A percentile compares a stretch with the other conserved stretches of the same genome.
These are phyloP conservation scores for Entomobrya multifasciata DNA, from an alignment of 2,888 invertebrate species.

Conservation along the genomic window DNA sequence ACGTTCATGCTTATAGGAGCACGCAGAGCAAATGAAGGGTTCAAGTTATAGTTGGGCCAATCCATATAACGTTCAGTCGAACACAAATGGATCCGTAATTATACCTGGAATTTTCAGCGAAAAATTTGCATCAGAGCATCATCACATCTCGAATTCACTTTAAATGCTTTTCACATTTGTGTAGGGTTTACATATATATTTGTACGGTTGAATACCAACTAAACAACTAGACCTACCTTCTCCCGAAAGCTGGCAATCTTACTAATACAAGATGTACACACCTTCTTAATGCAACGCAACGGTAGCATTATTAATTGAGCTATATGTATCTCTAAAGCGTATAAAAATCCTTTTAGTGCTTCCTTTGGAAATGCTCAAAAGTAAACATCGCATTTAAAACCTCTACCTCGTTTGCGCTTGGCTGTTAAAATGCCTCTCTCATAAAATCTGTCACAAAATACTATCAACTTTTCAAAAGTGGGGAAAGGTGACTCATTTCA, in stretches of 20 bases:
- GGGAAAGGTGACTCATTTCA: slow-evolving; percentile 32
- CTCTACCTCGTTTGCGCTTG: too few species aligned
- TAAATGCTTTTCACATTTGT: background rate
- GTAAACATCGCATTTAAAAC: too few species aligned
- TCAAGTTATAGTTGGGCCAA: slow-evolving; percentile 3
- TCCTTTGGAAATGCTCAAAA: background rate
- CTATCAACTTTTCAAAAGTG: slow-evolving; percentile 48
- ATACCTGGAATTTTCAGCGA: slow-evolving; percentile 3
- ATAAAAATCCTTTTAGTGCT: background rate
- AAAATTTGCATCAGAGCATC: slow-evolving; percentile 12
- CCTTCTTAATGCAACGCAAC: background rate
- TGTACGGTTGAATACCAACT: too few species aligned
- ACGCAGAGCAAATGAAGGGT: too few species aligned
- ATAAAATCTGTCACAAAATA: slow-evolving; percentile 63
- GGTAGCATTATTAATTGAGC: background rate
- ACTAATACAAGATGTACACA: background rate
- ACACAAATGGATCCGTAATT: background rate
- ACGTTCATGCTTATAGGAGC: slow-evolving; percentile 9
- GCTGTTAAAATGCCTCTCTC: slow-evolving; percentile 19
- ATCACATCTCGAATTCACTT: background rate
- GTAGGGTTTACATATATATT: background rate
- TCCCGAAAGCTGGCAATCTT: background rate
- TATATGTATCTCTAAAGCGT: too few species aligned
- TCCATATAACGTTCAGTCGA: background rate
- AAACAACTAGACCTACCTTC: too few species aligned